Conservation (phyloP, 1,140 invertebrate genomes). For the Anadara kagoshimensis region DNA sequence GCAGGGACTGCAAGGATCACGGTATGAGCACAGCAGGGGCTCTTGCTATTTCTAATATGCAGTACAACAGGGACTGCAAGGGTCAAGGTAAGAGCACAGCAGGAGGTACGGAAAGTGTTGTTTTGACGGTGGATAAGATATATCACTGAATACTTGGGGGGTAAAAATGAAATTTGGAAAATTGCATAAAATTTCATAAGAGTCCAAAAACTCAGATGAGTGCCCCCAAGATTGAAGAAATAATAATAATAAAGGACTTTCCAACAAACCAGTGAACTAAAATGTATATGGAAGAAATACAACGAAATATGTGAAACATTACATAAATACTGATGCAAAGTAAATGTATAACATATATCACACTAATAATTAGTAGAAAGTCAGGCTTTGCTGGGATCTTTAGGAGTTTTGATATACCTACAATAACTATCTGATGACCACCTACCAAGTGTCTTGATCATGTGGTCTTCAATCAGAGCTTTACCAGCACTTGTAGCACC, state of each 20-base stretch:
- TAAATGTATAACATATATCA: background rate
- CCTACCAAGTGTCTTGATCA: conserved; percentile 16
- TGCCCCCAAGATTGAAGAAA: conserved; percentile 7
- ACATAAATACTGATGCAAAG: background rate
- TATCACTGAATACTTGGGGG: conserved; percentile 3
- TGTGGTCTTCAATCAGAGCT: conserved; percentile 11
- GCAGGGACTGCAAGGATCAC: too few species aligned
- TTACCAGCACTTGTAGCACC: conserved; percentile 18
- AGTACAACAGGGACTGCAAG: background rate
- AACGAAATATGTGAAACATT: background rate
- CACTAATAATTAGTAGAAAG: background rate
- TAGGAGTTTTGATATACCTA: too few species aligned
- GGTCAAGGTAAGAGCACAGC: background rate
- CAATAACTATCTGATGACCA: too few species aligned
- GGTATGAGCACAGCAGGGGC: too few species aligned
- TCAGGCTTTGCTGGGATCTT: background rate
- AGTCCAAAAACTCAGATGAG: conserved; percentile 5
- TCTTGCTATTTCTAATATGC: too few species aligned
- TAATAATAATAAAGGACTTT: background rate
- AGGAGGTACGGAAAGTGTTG: background rate
- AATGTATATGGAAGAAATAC: background rate
- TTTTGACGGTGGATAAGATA: background rate
- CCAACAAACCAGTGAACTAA: background rate
- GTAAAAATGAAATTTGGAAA: conserved; percentile 1
- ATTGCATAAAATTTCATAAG: too few species aligned